Evolutionary conservation across 2,113 vertebrate genomes (phyloP).

Genomic region (Gadus macrocephalus): DNA sequence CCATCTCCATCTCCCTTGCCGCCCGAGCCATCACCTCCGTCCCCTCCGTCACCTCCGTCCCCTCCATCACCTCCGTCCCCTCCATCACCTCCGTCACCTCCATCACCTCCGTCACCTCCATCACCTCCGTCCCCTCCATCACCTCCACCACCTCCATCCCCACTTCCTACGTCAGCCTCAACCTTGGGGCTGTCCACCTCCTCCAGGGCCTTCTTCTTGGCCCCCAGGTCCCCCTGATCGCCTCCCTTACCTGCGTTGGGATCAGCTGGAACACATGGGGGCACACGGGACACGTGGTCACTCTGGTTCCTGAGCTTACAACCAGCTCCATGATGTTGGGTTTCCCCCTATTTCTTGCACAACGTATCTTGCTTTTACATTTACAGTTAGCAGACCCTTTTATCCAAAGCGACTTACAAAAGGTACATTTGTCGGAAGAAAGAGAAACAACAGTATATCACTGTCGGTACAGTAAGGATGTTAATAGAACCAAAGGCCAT

Average conservation of each 20-base stretch:
- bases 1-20: neutral
- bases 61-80: constrained; percentile 7
- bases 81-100: neutral
- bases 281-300: too few species aligned
- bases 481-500: too few species aligned
- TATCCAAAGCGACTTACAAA: too few species aligned
- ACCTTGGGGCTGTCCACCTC: constrained; percentile 28
- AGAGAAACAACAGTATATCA: too few species aligned
- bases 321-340: too few species aligned
- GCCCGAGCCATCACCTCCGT: constrained; percentile 1
- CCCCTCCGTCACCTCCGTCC: constrained; percentile 17
- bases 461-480: too few species aligned
- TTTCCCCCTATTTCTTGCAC: too few species aligned
- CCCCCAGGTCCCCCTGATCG: constrained; percentile 13
- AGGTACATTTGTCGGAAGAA: too few species aligned
- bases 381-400: too few species aligned
- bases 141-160: constrained; percentile 13
- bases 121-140: neutral
- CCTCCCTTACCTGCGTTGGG: constrained; percentile 33
- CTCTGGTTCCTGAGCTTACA: too few species aligned
- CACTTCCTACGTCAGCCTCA: constrained; percentile 22
- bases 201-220: constrained; percentile 14
- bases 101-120: neutral
- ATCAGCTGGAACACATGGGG: constrained; percentile 42
- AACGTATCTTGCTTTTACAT: too few species aligned